Percentiles rank a stretch among this genome's conserved stretches.
Evolutionary conservation across 2,888 invertebrate species (phyloP).

Genomic region (Pyralis farinalis): DNA sequence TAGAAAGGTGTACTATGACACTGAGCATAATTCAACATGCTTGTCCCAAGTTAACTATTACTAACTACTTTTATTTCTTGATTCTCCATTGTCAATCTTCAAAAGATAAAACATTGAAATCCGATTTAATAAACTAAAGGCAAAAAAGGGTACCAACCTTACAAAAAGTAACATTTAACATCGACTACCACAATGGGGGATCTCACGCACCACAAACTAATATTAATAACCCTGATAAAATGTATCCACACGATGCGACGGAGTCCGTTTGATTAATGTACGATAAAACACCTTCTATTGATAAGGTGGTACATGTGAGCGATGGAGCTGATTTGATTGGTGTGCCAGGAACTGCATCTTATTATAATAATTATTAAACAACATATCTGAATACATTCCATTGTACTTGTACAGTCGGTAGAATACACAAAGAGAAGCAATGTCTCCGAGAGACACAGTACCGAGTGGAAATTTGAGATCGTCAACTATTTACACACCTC

Average conservation of each 20-base stretch:
- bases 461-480: too few relatives aligned
- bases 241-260: constrained; percentile 17
- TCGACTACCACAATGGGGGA: constrained; percentile 20
- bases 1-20: too few relatives aligned
- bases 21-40: too few relatives aligned
- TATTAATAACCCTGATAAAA: constrained; percentile 28
- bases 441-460: too few relatives aligned
- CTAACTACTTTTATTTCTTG: too few relatives aligned
- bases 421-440: too few relatives aligned
- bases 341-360: neutral
- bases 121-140: constrained; percentile 4
- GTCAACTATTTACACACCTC: too few relatives aligned
- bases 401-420: too few relatives aligned
- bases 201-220: constrained; percentile 26
- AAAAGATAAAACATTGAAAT: neutral
- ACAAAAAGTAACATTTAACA: constrained; percentile 9
- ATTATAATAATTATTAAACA: too few relatives aligned
- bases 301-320: constrained; percentile 20
- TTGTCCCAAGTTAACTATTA: too few relatives aligned
- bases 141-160: constrained; percentile 9
- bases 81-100: too few relatives aligned
- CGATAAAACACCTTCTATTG: constrained; percentile 30
- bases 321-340: neutral
- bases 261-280: constrained; percentile 38
- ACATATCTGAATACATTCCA: too few relatives aligned